A percentile compares a stretch with the other conserved stretches of the same genome.
These are phyloP conservation scores for Sigmodon hispidus DNA, from an alignment of 2,113 vertebrate genomes.

Conservation along the genomic window DNA sequence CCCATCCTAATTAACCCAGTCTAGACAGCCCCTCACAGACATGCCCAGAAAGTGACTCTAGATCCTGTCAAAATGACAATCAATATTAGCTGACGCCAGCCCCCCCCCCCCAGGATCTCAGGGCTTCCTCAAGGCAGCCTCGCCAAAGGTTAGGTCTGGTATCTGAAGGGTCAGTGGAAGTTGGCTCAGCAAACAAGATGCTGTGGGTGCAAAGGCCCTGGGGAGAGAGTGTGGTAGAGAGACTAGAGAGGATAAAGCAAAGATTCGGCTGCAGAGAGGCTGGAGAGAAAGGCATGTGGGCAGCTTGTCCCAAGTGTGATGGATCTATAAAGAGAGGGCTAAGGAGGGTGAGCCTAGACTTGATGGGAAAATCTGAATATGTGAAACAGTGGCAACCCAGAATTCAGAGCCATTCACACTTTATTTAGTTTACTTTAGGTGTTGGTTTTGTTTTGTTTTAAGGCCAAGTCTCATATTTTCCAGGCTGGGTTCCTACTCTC, in stretches of 20 bases:
- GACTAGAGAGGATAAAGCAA: neutral
- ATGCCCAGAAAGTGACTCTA: neutral
- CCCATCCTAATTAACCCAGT: neutral
- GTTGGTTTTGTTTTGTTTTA: neutral
- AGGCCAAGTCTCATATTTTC: neutral
- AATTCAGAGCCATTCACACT: neutral
- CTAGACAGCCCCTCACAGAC: neutral
- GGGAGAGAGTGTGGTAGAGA: neutral
- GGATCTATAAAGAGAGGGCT: no score
- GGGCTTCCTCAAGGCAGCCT: neutral
- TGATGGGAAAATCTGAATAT: neutral
- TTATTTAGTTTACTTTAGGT: neutral
- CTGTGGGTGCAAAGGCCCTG: neutral
- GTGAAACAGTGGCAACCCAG: neutral
- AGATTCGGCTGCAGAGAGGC: neutral
- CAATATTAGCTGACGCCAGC: no score
- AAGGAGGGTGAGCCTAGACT: neutral
- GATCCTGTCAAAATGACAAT: neutral
- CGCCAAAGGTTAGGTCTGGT: neutral
- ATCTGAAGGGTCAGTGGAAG: neutral
- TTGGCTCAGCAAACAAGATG: neutral
- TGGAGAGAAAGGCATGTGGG: no score
- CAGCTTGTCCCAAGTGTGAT: rapidly evolving
- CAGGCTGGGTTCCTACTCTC: neutral
- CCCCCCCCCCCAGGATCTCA: no score